Evolutionary conservation across 2,797 vertebrate species (phyloP).

Genomic region (Vultur gryphus): DNA sequence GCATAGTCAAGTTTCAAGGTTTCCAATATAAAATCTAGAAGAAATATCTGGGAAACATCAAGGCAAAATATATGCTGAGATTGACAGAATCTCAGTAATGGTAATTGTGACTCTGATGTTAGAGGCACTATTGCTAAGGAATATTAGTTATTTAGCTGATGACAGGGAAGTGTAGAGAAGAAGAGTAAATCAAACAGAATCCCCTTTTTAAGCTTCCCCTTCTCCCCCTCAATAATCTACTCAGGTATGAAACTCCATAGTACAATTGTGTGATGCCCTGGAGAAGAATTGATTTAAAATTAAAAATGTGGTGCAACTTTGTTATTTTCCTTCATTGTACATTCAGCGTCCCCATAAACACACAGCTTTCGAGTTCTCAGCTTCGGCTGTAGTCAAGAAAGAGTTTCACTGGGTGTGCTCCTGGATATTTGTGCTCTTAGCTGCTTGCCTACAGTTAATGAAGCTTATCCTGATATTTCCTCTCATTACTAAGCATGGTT

Average conservation of each 20-base stretch:
- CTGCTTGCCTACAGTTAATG: background rate
- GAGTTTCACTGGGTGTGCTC: background rate
- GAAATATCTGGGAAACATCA: background rate
- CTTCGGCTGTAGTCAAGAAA: background rate
- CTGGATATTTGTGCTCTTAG: background rate
- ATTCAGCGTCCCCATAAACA: background rate
- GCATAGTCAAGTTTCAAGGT: background rate
- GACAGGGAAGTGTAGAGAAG: background rate
- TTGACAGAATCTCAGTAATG: background rate
- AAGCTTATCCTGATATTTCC: background rate
- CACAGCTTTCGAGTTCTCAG: background rate
- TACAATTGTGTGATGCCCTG: background rate
- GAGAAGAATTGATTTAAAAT: background rate
- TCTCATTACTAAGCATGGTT: background rate
- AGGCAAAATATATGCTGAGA: background rate
- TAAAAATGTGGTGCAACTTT: background rate
- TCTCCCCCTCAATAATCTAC: accelerated
- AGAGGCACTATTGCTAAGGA: background rate
- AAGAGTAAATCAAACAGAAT: background rate
- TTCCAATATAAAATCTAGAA: background rate
- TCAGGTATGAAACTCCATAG: background rate
- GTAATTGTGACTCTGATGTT: background rate
- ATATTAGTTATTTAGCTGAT: background rate
- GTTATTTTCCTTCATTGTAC: background rate
- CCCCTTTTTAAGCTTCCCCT: background rate